Evolutionary conservation across 2,888 invertebrate species (phyloP).

Genomic region (Beris chalybata): DNA sequence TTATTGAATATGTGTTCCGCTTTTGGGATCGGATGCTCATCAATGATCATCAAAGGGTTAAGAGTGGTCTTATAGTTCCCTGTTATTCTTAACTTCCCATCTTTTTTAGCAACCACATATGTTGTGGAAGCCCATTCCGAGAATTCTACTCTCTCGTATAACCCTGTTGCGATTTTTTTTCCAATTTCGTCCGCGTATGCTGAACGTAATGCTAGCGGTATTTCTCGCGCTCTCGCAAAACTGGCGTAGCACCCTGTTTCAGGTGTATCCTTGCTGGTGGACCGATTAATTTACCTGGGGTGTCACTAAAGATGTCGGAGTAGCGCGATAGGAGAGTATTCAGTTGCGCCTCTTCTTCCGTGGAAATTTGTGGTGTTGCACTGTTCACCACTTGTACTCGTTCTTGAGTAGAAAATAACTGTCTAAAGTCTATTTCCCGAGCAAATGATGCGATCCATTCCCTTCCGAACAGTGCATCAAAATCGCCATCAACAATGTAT

Average conservation of each 20-base stretch:
- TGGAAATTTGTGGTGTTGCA: background rate
- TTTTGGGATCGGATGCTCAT: constrained; percentile 34
- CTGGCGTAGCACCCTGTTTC: background rate
- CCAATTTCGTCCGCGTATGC: background rate
- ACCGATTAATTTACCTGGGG: constrained; percentile 2
- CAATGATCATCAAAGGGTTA: constrained; percentile 34
- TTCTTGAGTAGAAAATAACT: background rate
- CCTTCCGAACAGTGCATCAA: constrained; percentile 4
- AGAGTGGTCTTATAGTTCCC: constrained; percentile 35
- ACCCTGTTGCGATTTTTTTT: constrained; percentile 34
- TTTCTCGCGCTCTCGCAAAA: constrained; percentile 5
- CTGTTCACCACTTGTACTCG: too few species aligned
- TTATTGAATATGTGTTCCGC: constrained; percentile 35
- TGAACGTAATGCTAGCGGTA: background rate
- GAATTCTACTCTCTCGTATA: constrained; percentile 13
- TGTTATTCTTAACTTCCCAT: constrained; percentile 33
- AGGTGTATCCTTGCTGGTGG: background rate
- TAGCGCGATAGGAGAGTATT: constrained; percentile 34
- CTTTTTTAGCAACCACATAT: constrained; percentile 31
- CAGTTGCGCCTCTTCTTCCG: constrained; percentile 34
- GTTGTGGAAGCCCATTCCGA: constrained; percentile 37
- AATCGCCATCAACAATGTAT: background rate
- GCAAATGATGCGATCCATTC: constrained; percentile 20
- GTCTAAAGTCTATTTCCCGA: background rate
- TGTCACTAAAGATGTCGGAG: constrained; percentile 24